Conservation (phyloP, 2,888 invertebrate genomes). For the Agelastica alni region DNA sequence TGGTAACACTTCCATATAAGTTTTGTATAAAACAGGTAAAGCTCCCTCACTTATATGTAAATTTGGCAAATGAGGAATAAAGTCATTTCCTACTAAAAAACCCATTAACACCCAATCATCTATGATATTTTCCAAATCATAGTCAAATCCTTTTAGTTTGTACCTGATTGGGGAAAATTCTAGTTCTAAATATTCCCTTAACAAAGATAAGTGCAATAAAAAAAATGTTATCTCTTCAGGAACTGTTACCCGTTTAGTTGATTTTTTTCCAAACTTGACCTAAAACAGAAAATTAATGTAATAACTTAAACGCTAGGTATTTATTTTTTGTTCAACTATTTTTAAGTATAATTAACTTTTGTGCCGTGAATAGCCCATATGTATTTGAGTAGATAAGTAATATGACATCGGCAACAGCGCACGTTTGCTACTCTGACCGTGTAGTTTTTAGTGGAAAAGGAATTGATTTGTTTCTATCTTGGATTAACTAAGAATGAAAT, state of each 20-base stretch:
- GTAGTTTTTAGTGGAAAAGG: no score
- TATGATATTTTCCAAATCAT: constrained; percentile 87
- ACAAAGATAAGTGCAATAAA: constrained; percentile 86
- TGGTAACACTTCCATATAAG: constrained; percentile 86
- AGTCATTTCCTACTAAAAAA: constrained; percentile 96
- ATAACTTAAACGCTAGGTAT: no score
- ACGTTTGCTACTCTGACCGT: no score
- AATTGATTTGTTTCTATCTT: no score
- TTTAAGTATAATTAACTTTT: no score
- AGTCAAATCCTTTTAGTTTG: constrained; percentile 69
- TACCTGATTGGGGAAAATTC: constrained; percentile 80
- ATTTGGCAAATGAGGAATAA: constrained; percentile 94
- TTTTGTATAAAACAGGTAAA: constrained; percentile 81
- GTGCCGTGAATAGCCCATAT: no score
- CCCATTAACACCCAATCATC: constrained; percentile 98
- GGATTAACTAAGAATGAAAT: no score
- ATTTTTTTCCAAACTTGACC: constrained; percentile 76
- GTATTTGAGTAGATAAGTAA: no score
- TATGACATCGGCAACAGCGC: no score
- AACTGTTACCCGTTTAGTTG: constrained; percentile 67
- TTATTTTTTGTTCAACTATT: no score
- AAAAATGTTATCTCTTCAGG: constrained; percentile 93
- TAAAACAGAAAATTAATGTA: constrained; percentile 46
- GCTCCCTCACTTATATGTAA: constrained; percentile 92
- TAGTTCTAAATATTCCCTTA: constrained; percentile 90